A percentile compares a stretch with the other conserved stretches of the same genome.
Evolutionary conservation across 1,140 invertebrate species (phyloP).

Genomic region (Sycobia sp.): DNA sequence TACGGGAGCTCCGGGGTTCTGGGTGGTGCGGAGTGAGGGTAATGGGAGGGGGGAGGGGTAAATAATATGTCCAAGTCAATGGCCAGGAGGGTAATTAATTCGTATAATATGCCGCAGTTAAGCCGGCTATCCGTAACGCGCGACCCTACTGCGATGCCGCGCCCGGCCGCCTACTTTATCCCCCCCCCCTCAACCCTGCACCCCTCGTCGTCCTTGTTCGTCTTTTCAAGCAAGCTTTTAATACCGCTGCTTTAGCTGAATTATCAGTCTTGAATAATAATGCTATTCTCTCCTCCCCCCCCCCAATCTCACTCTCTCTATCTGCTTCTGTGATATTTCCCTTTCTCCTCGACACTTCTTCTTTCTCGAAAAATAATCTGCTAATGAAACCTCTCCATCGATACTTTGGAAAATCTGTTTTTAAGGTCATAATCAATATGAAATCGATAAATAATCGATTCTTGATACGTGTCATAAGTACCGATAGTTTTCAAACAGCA

Average conservation of each 20-base stretch:
- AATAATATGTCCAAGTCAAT: constrained; percentile 59
- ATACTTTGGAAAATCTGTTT: too few species aligned
- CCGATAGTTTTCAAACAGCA: too few species aligned
- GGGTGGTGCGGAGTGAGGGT: too few species aligned
- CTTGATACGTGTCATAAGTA: too few species aligned
- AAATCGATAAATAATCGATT: too few species aligned
- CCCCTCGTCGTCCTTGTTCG: constrained; percentile 4
- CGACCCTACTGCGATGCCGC: constrained; percentile 29
- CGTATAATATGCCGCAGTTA: constrained; percentile 62
- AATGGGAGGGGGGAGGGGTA: constrained; percentile 40
- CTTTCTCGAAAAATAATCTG: too few species aligned
- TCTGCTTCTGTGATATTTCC: too few species aligned
- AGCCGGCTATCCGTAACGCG: constrained; percentile 57
- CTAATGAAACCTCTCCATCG: too few species aligned
- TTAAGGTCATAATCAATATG: too few species aligned
- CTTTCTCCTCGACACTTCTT: too few species aligned
- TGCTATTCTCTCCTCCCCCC: constrained; percentile 11
- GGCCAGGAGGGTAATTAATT: constrained; percentile 58
- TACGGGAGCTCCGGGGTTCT: too few species aligned
- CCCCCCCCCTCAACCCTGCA: neutral
- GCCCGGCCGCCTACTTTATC: neutral
- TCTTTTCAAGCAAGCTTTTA: constrained; percentile 30
- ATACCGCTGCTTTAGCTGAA: constrained; percentile 24
- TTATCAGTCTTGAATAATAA: constrained; percentile 34
- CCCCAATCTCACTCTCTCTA: neutral